Evolutionary conservation across 2,113 vertebrate genomes (phyloP), one percentile per base, ranked within the genome.

Genomic region (Theristicus caerulescens): DNA sequence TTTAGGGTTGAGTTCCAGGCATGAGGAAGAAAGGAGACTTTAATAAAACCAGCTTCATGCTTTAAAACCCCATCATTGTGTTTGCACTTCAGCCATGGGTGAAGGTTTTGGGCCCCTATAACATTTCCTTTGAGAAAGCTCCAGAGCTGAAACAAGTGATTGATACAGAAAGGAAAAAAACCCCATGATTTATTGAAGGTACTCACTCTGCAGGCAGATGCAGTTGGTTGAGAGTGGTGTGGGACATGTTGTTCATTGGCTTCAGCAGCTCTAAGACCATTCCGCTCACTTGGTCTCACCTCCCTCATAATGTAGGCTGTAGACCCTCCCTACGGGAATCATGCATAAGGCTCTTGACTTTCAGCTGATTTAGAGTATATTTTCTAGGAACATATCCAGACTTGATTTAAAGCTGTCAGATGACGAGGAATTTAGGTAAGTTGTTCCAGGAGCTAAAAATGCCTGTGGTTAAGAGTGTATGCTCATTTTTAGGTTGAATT

Each of bases 371-470:
- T 91, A 49, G 20, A 79, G 36, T 55, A 29, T 92, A 71, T 93
- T 92, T 94, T 95, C 95, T 93, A 97, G 94, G 94, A 95, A 90
- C 25, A 36, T 2, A 86, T 94, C 86, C 96, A 96, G 88, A 57
- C 73, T 93, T 93, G 80, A 94, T 91, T 92, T 96, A 94, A 95
- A 94, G 83, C 84, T 91, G 86, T 88, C 88, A 95, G 44, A 89
- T 94, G 77, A 94, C n/a, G 54, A 10, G 65, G 26, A 96, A 94
- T 91, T 95, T 89, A 89, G 65, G 65, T 73, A 83, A 90, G 82
- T 92, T 95, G 67, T 82, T 95, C 86, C 91, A 94, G 72, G 57
- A 94, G 65, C 81, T 95, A 88, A 91, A 96, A 94, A 93, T 76
- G 52, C 19, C 49, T 79, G 36, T 61, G 57, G 44, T 85, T 94